Evolutionary conservation across 2,113 vertebrate genomes (phyloP).

Genomic region (Emydocephalus ijimae): DNA sequence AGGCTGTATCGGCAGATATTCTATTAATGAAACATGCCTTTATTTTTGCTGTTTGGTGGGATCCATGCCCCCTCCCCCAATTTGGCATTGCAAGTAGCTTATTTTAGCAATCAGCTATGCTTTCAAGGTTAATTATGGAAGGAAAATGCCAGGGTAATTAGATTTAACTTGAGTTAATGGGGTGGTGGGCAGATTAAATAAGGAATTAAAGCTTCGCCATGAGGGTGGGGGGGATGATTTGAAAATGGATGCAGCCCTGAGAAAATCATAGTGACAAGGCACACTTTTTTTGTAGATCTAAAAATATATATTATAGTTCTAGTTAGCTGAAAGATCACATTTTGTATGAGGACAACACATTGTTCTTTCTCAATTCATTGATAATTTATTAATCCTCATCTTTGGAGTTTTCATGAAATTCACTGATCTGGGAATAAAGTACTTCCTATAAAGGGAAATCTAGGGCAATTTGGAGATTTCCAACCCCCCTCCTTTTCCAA

Average conservation of each 20-base stretch:
- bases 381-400: neutral
- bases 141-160: slow-evolving; percentile 33
- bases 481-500: neutral
- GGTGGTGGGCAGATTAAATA: slow-evolving; percentile 24
- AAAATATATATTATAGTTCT: neutral
- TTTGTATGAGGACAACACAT: neutral
- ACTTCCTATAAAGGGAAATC: neutral
- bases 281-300: neutral
- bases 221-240: neutral
- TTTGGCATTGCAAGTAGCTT: slow-evolving; percentile 10
- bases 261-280: neutral
- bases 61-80: neutral
- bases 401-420: neutral
- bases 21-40: slow-evolving; percentile 8
- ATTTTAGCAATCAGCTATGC: slow-evolving; percentile 28
- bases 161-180: slow-evolving; percentile 33
- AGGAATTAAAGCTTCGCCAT: slow-evolving; percentile 23
- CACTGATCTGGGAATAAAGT: neutral
- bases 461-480: neutral
- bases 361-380: neutral
- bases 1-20: neutral
- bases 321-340: neutral
- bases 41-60: slow-evolving; percentile 18
- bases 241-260: neutral
- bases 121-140: slow-evolving; percentile 33